Evolutionary conservation across 1,140 invertebrate genomes (phyloP), one percentile per base, ranked within the genome.

Genomic region (Caerostris extrusa): DNA sequence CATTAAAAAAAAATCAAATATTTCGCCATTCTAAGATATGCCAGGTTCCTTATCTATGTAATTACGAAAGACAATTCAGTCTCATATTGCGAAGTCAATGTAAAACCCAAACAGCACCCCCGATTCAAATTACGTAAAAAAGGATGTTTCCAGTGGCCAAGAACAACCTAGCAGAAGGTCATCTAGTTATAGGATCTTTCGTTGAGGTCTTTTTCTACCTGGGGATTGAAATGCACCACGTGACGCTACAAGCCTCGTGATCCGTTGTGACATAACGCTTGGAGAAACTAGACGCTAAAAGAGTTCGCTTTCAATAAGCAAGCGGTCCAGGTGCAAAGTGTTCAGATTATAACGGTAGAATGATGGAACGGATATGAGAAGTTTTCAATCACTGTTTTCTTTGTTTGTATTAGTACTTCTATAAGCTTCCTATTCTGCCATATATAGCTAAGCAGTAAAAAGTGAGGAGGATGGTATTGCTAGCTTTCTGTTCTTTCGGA

Each of bases 101-200:
- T 77, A 3, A 77, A 50, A 50, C 69, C 12, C 34, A 8, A 77
- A 50, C 7, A 77, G 71, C 8, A 77, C 34, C 69, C 69, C 69
- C 61, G 61, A 67, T 67, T 67, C 12, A 71, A 71, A 71, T 10
- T 7, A 71, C 50, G 71, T 12, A 50, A 77, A 34, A 34, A 53
- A 77, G 69, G 69, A 77, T 77, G 71, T 77, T 67, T 57, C 83
- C 50, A 14, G 7, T 85, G 17, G 55, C 82, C 50, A 5, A 50
- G 71, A 81, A 81, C 50, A 57, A n/a, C 83, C 17, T 85, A 7
- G 57, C 57, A 88, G 86, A 88, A 88, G 86, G 86, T 88, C 86
- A 64, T 57, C 86, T 53, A 88, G 86, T 64, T 87, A 10, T 64
- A 57, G 14, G 7, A n/a, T 64, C 10, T 64, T 19, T 17, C n/a